Conservation (phyloP, 2,113 vertebrate species). For the Gymnogyps californianus region DNA sequence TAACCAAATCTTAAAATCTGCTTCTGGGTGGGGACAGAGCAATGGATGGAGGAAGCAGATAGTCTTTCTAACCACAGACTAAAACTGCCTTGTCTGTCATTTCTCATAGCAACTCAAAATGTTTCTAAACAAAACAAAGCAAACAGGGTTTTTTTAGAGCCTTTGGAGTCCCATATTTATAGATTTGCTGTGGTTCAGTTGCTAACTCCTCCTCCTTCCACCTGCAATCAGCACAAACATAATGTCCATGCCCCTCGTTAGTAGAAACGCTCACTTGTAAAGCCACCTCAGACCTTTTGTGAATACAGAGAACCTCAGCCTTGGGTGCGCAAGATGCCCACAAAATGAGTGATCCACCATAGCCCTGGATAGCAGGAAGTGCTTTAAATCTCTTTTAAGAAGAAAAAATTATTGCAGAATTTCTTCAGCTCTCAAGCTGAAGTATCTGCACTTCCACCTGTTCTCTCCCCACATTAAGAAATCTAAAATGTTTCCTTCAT, state of each 20-base stretch:
- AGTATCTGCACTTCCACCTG: background rate
- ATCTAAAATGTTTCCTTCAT: background rate
- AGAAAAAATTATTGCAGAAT: background rate
- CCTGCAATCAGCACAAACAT: background rate
- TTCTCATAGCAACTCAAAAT: background rate
- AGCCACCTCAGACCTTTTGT: background rate
- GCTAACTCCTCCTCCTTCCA: background rate
- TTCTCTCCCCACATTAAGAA: background rate
- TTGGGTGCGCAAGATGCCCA: background rate
- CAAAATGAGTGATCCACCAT: background rate
- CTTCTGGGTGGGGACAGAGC: background rate
- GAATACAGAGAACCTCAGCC: background rate
- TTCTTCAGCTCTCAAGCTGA: background rate
- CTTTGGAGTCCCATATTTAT: background rate
- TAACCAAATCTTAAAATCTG: background rate
- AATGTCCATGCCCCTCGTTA: accelerated
- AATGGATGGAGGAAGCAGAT: background rate
- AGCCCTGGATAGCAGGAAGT: background rate
- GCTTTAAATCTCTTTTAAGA: background rate
- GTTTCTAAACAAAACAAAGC: background rate
- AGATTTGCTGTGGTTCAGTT: background rate
- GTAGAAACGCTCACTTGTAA: background rate
- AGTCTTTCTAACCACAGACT: background rate
- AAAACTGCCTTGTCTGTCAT: background rate
- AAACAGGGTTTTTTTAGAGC: background rate